phyloP scores from a whole-genome alignment of 2,113 vertebrate genomes.

The Alligator sinensis region DNA sequence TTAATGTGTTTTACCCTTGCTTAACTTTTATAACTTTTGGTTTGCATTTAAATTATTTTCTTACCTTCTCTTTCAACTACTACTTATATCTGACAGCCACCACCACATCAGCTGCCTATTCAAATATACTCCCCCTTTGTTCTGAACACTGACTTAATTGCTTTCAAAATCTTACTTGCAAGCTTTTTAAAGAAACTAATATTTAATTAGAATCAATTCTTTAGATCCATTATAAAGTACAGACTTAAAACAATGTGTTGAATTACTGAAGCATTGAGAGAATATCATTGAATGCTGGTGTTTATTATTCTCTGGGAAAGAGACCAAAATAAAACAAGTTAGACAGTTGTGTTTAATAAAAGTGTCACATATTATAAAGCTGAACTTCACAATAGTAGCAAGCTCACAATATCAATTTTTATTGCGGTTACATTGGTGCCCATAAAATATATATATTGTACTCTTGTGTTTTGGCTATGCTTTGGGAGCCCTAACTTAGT shows the following conservation, averaged over 20 bases:
- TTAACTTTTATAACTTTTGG: not conserved
- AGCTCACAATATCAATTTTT: constrained; percentile 24
- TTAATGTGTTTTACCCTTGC: not conserved
- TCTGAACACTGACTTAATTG: not conserved
- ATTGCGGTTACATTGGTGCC: not conserved
- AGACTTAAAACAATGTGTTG: not conserved
- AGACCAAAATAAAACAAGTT: constrained; percentile 50
- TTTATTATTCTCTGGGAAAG: not conserved
- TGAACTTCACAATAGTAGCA: constrained; percentile 22
- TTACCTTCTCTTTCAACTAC: not conserved
- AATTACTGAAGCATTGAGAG: not conserved
- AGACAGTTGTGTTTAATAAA: constrained; percentile 47
- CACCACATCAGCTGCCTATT: not conserved
- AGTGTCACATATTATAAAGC: constrained; percentile 50
- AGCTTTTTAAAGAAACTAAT: not conserved
- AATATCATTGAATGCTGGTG: constrained; percentile 17
- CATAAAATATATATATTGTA: constrained; percentile 26
- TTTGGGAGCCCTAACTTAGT: not conserved
- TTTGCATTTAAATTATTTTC: not conserved
- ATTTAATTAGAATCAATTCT: not conserved
- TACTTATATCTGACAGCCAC: not conserved
- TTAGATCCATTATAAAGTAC: not conserved
- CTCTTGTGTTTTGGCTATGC: not conserved
- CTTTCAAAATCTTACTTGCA: not conserved
- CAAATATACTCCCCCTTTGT: not conserved